Evolutionary conservation across 2,113 vertebrate species (phyloP).

Genomic region (Sceloporus undulatus): DNA sequence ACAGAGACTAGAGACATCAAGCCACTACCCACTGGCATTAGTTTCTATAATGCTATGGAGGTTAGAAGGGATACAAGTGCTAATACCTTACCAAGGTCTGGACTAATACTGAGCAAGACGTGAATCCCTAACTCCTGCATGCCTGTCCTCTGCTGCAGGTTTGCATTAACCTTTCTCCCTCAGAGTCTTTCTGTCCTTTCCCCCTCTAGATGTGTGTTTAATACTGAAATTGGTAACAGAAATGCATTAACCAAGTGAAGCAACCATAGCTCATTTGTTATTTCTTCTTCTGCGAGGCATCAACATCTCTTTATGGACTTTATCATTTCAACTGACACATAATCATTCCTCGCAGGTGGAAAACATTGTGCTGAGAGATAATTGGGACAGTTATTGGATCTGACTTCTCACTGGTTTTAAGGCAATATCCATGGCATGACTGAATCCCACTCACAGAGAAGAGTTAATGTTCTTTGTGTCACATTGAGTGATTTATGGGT

Average conservation of each 20-base stretch:
- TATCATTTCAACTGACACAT: slow-evolving; percentile 72
- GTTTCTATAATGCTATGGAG: slow-evolving; percentile 42
- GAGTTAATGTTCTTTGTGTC: slow-evolving; percentile 73
- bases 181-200: slow-evolving; percentile 38
- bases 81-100: background rate
- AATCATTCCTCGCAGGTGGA: slow-evolving; percentile 76
- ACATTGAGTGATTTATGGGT: slow-evolving; percentile 73
- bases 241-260: slow-evolving; percentile 61
- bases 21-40: background rate
- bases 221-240: slow-evolving; percentile 65
- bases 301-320: slow-evolving; percentile 72
- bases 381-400: slow-evolving; percentile 77
- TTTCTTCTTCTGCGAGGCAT: slow-evolving; percentile 55
- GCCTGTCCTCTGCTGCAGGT: slow-evolving; percentile 45
- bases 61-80: slow-evolving; percentile 8
- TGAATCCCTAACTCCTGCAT: slow-evolving; percentile 43
- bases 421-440: slow-evolving; percentile 70
- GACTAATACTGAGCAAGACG: slow-evolving; percentile 45
- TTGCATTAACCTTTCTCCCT: slow-evolving; percentile 55
- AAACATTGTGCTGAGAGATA: slow-evolving; percentile 75
- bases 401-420: slow-evolving; percentile 73
- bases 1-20: background rate
- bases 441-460: slow-evolving; percentile 74
- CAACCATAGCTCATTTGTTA: slow-evolving; percentile 62
- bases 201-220: slow-evolving; percentile 47